These are phyloP conservation scores for Pseudomyrmex pallidus DNA, from an alignment of 1,140 invertebrate genomes.

Conservation along the genomic window DNA sequence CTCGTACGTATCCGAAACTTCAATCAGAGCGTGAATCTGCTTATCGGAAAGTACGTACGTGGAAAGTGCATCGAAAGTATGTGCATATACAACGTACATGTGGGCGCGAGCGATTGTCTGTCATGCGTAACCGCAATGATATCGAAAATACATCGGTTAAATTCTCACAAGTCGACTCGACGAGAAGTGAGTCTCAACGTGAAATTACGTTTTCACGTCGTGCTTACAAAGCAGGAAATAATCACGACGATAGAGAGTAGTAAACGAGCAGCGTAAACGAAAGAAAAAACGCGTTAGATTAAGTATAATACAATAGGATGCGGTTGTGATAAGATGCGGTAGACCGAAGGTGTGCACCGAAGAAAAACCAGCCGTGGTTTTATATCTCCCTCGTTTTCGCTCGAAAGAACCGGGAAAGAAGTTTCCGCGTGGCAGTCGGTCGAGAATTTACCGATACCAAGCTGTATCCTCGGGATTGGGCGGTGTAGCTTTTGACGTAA, in stretches of 20 bases:
- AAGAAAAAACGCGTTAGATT: conserved; percentile 18
- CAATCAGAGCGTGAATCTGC: conserved; percentile 35
- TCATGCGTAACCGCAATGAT: not conserved
- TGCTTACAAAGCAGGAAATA: conserved; percentile 5
- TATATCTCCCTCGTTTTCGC: conserved; percentile 50
- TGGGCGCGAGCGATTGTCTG: conserved; percentile 2
- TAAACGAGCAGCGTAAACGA: not conserved
- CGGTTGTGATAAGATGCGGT: not conserved
- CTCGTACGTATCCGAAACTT: conserved; percentile 2
- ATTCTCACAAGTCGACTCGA: not conserved
- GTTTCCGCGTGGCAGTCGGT: conserved; percentile 41
- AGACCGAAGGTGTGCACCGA: not conserved
- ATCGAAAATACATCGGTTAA: conserved; percentile 8
- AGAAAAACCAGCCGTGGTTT: conserved; percentile 28
- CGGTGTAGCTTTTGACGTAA: conserved; percentile 13
- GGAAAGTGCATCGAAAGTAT: conserved; percentile 52
- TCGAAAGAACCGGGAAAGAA: conserved; percentile 39
- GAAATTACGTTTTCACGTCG: not conserved
- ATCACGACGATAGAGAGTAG: not conserved
- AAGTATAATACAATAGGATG: not conserved
- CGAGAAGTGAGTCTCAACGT: not conserved
- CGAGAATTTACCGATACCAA: conserved; percentile 37
- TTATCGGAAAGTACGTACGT: conserved; percentile 26
- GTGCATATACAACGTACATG: not conserved
- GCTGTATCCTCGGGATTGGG: conserved; percentile 6